phyloP scores from a whole-genome alignment of 1,140 invertebrate species.

The Leguminivora glycinivorella region DNA sequence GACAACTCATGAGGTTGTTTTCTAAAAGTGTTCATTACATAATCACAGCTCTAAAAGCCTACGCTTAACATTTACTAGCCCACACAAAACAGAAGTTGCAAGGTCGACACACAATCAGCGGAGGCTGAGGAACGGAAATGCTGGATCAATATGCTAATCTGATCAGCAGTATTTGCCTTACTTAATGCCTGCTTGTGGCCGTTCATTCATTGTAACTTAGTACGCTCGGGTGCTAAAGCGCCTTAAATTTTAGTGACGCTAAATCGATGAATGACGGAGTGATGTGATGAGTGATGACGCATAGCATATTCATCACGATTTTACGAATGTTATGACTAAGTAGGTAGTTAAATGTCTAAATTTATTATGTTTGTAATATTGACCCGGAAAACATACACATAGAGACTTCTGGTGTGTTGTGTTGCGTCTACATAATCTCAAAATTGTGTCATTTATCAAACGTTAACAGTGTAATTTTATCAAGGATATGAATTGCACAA shows the following conservation, averaged over 20 bases:
- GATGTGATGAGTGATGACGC: not conserved
- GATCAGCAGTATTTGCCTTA: conserved; percentile 47
- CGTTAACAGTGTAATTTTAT: not conserved
- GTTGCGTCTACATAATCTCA: not conserved
- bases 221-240: conserved; percentile 45
- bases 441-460: not conserved
- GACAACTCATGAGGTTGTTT: conserved; percentile 5
- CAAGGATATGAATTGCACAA: conserved; percentile 18
- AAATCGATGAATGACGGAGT: not conserved
- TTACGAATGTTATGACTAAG: not conserved
- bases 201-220: conserved; percentile 69
- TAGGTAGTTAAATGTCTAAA: conserved; percentile 2
- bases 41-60: conserved; percentile 29
- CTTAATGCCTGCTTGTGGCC: conserved; percentile 39
- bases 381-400: not conserved
- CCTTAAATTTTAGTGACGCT: not conserved
- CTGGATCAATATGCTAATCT: conserved; percentile 71
- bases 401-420: not conserved
- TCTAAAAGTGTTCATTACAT: conserved; percentile 26
- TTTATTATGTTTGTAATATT: not conserved
- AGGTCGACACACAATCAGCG: conserved; percentile 66
- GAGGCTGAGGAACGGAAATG: conserved; percentile 62
- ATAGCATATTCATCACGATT: conserved; percentile 14
- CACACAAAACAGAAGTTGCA: conserved; percentile 37
- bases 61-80: conserved; percentile 32